Conservation (phyloP, 2,888 invertebrate genomes). For the Neocrepidodera transversa region DNA sequence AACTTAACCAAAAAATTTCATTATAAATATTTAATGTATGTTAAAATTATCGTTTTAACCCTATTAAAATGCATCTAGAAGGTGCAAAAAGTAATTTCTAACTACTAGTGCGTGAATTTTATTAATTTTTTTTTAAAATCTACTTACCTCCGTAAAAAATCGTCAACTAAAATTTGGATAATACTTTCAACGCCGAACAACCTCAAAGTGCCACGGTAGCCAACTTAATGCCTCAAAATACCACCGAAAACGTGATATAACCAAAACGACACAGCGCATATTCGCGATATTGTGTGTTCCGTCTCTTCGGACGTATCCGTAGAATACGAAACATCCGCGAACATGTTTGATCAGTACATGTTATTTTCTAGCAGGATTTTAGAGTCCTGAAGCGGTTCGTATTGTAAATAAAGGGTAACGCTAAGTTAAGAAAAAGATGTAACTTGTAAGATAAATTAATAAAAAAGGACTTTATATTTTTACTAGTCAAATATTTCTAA, state of each 20-base stretch:
- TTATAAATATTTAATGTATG: slow-evolving; percentile 1
- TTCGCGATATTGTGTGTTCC: slow-evolving; percentile 39
- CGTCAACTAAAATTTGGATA: slow-evolving; percentile 46
- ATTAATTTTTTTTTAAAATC: slow-evolving; percentile 15
- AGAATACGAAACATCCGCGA: slow-evolving; percentile 2
- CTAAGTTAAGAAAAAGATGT: background rate
- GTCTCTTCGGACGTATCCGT: background rate
- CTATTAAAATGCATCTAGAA: background rate
- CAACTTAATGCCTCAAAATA: slow-evolving; percentile 61
- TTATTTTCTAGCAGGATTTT: background rate
- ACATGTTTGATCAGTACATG: slow-evolving; percentile 10
- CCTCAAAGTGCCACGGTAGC: slow-evolving; percentile 60
- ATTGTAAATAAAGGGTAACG: no score
- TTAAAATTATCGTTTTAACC: background rate
- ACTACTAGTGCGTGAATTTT: background rate
- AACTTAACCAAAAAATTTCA: background rate
- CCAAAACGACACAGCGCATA: slow-evolving; percentile 55
- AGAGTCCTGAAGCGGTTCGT: background rate
- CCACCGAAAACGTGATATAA: slow-evolving; percentile 59
- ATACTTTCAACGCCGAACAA: slow-evolving; percentile 57
- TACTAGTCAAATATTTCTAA: no score
- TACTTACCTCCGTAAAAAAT: slow-evolving; percentile 37
- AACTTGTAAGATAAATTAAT: no score
- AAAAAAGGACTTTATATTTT: no score
- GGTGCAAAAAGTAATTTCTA: background rate